Evolutionary conservation across 2,113 vertebrate genomes (phyloP).

Genomic region (Bubalus kerabau): DNA sequence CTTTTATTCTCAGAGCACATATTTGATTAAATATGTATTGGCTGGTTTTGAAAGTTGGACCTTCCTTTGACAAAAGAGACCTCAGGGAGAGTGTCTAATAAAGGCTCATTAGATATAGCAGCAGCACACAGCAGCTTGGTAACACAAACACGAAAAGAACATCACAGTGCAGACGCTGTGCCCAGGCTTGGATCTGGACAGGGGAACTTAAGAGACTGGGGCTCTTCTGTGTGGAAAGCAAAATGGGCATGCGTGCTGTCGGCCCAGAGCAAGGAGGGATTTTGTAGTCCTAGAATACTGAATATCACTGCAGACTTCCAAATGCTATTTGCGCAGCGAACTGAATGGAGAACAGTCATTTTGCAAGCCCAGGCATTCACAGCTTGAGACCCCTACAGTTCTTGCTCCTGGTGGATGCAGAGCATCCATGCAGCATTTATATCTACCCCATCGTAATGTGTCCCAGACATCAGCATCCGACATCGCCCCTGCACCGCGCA

Average conservation of each 20-base stretch:
- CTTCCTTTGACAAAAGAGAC: neutral
- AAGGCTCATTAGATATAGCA: neutral
- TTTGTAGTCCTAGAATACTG: neutral
- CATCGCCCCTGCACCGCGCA: accelerated
- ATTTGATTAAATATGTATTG: neutral
- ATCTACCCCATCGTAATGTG: neutral
- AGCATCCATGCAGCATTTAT: neutral
- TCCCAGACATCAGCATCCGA: neutral
- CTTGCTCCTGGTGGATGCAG: neutral
- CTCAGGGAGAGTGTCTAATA: neutral
- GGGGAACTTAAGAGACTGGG: neutral
- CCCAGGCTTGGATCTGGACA: neutral
- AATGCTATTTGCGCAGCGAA: neutral
- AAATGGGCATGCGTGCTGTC: neutral
- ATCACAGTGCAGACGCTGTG: no score
- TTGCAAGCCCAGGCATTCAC: neutral
- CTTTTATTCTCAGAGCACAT: neutral
- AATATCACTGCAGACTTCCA: neutral
- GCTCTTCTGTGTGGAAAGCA: neutral
- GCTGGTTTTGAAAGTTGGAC: neutral
- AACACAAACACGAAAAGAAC: neutral
- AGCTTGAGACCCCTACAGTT: neutral
- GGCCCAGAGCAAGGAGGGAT: neutral
- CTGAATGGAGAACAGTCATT: neutral
- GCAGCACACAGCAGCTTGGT: neutral